Evolutionary conservation across 2,113 vertebrate species (phyloP).

Genomic region (Elephantulus edwardii): DNA sequence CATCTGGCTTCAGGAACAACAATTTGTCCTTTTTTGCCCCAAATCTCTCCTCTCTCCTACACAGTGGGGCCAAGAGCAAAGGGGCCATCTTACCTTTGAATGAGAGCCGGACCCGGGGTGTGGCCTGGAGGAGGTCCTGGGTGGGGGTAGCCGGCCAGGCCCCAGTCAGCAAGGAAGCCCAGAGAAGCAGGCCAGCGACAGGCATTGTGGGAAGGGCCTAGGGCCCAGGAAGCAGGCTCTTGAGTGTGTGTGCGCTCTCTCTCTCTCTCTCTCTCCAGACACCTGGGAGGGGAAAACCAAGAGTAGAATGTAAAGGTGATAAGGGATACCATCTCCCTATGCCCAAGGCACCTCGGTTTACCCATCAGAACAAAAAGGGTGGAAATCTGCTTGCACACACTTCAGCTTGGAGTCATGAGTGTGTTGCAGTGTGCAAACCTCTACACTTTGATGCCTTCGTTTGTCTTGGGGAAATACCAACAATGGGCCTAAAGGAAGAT

Average conservation of each 20-base stretch:
- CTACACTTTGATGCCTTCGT: not conserved
- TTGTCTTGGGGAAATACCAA: not conserved
- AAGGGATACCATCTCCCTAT: not conserved
- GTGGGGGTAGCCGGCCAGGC: constrained; percentile 81
- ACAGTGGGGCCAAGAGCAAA: not conserved
- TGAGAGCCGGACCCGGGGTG: constrained; percentile 84
- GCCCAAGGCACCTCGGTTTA: not conserved
- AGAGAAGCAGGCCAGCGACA: constrained; percentile 80
- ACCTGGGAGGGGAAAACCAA: constrained; percentile 66
- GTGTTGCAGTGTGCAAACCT: not conserved
- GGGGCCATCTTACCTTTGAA: constrained; percentile 84
- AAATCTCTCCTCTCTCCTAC: not conserved
- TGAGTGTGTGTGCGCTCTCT: too few relatives aligned
- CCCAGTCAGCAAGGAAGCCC: constrained; percentile 84
- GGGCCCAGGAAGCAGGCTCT: constrained; percentile 48
- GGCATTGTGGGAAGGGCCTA: constrained; percentile 82
- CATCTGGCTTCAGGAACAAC: not conserved
- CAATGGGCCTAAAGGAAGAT: not conserved
- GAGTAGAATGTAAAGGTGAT: not conserved
- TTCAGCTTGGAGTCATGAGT: not conserved
- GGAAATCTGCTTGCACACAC: not conserved
- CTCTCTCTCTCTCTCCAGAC: constrained; percentile 20
- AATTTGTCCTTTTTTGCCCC: not conserved
- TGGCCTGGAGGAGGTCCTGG: constrained; percentile 81
- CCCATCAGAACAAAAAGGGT: not conserved